Base-by-base conservation (phyloP, 2,797 vertebrate species). In the Steatocranus sp. region DNA sequence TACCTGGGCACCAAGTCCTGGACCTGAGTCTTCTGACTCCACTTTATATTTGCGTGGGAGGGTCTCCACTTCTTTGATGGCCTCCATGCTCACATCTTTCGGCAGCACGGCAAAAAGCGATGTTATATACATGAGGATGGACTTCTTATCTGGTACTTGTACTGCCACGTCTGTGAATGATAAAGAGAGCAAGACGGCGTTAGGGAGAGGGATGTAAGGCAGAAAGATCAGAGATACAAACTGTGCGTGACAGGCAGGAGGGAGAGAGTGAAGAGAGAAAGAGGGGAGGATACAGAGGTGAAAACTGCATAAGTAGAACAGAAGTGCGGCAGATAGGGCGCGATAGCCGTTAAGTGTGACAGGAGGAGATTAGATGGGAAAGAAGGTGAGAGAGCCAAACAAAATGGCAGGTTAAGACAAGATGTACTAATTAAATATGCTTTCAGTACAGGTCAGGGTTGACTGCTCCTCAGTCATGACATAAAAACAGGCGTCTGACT, bases 81-180 rank as follows among this genome's bases (percentile, higher is more conserved):
- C 97, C 85, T 99, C 99, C 96, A 99, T 97, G 43, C 96, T 99
- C 89, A 99, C 97, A 81, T 99, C 97, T 92, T 98, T 98, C 89
- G 99, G 99, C 85, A 99, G 96, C 81, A 98, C 98, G 12, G 99
- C 98, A 70, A 99, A 99, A 91, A 99, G 95, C 8, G 98, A 99
- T 0, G 97, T 99, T 93, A 99, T 96, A 81, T 99, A 99, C 98
- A 99, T 98, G 94, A 99, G 96, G 95, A 99, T 98, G 84, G 99
- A 99, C 93, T 99, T 99, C 93, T 99, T 99, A 94, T 99, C 99
- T 61, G 99, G 99, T 83, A 98, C 94, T 88, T 97, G 97, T 77
- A 99, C 98, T 1, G 98, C 98, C 91, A 99, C 97, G 81, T 99
- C 99, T 99, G 89, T 50, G 93, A 82, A 38, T 51, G 54, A 49